Evolutionary conservation across 2,888 invertebrate species (phyloP).

Genomic region (Parnassius apollo): DNA sequence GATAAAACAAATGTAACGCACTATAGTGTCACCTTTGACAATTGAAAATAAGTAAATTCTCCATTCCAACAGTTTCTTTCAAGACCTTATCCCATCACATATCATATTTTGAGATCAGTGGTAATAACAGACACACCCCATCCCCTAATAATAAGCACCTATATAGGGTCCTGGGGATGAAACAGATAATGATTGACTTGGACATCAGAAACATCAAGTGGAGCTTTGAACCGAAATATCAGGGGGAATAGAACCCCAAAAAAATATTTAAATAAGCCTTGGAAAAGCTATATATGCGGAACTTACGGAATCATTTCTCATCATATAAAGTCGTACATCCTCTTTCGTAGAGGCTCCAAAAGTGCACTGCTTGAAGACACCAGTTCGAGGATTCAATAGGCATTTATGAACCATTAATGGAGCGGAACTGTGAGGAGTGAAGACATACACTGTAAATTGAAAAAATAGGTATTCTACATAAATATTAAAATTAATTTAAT

Average conservation of each 20-base stretch:
- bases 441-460: conserved; percentile 65
- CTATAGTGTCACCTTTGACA: too few relatives aligned
- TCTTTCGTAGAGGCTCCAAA: conserved; percentile 54
- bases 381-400: conserved; percentile 53
- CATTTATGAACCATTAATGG: conserved; percentile 56
- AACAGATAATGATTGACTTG: too few relatives aligned
- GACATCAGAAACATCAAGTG: not conserved
- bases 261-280: too few relatives aligned
- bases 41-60: too few relatives aligned
- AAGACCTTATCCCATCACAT: too few relatives aligned
- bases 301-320: conserved; percentile 71
- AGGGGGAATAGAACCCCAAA: not conserved
- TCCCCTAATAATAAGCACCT: too few relatives aligned
- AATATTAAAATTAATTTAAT: too few relatives aligned
- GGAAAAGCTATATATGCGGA: not conserved
- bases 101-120: too few relatives aligned
- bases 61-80: too few relatives aligned
- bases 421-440: conserved; percentile 62
- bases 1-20: too few relatives aligned
- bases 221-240: not conserved
- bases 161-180: too few relatives aligned
- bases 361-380: conserved; percentile 63
- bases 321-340: conserved; percentile 59
- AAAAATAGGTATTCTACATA: not conserved
- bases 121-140: too few relatives aligned